Base-by-base conservation (phyloP, 1,140 invertebrate species). In the Sinonovacula constricta region DNA sequence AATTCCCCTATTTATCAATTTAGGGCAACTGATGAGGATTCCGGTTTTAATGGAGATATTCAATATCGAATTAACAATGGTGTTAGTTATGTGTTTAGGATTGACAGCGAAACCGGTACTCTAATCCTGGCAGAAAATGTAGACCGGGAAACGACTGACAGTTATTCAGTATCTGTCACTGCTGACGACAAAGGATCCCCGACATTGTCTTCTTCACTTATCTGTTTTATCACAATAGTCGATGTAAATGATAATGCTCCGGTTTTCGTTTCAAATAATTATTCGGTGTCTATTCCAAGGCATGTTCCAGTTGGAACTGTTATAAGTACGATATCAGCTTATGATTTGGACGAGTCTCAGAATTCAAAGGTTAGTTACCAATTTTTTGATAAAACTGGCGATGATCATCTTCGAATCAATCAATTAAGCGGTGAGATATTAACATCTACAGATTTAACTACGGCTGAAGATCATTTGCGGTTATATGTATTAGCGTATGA, bases 201-300 rank as follows among this genome's bases (percentile, higher is more conserved):
- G 2, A 60, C 66, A 15, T 18, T 51, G 2, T 59, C 75, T 14
- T 56, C 65, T 5, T 45, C 65, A 2, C 54, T 39, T 5, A 54
- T 59, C 30, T 26, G 69, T 10, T 36, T 39, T 10, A 28, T 78
- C 14, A 22, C 33, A 24, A 24, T 78, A 7, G 34, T 22, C 28
- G 75, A 78, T 63, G 36, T 78, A 14, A 78, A 78, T 36, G 75
- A 78, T 30, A 78, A 78, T 51, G 33, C 1, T 10, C 75, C 75
- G 14, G n/a, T n/a, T 36, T 78, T 78, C 28, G 34, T 31, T n/a
- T 31, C 62, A 12, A 69, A 0, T 24, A 15, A 45, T 12, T 69
- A 68, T n/a, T 22, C 26, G 4, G 30, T 60, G 5, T 69, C 65
- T 1, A 22, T 78, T 10, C 26, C 69, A 24, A 57, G 75, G 49